Evolutionary conservation across 2,113 vertebrate species (phyloP).

Genomic region (Microcebus murinus): DNA sequence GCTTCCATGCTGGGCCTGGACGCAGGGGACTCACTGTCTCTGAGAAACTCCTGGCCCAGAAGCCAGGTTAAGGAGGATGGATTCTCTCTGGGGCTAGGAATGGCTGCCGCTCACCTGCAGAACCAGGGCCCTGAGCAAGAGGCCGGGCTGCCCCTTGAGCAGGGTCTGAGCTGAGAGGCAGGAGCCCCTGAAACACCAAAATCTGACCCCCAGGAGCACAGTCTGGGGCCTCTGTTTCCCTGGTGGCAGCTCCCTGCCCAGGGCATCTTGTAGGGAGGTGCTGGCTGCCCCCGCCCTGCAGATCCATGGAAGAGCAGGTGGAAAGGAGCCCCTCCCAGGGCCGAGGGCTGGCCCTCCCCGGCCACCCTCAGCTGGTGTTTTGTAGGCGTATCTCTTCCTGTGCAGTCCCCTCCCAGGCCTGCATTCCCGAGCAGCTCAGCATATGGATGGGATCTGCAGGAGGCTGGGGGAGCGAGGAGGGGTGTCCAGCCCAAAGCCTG

Average conservation of each 20-base stretch:
- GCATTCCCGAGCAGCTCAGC: conserved; percentile 58
- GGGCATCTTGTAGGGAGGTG: not conserved
- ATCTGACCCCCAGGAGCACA: not conserved
- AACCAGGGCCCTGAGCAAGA: not conserved
- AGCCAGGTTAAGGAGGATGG: not conserved
- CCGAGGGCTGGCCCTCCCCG: not conserved
- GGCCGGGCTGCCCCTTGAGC: not conserved
- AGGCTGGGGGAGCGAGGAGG: conserved; percentile 20
- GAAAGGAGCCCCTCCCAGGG: not conserved
- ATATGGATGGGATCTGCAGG: conserved; percentile 62
- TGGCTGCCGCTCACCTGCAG: not conserved
- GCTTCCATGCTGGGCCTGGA: accelerated
- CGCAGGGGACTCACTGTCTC: not conserved
- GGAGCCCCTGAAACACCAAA: too few relatives aligned
- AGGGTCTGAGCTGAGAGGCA: not conserved
- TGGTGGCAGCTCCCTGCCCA: not conserved
- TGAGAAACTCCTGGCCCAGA: not conserved
- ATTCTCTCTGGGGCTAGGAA: not conserved
- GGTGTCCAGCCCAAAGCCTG: conserved; percentile 72
- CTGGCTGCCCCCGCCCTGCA: not conserved
- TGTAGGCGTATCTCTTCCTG: not conserved
- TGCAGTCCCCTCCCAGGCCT: not conserved
- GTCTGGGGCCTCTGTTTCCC: not conserved
- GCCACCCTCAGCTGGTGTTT: not conserved
- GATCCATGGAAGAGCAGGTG: not conserved